Percentiles rank a stretch among this genome's conserved stretches.
phyloP scores from a whole-genome alignment of 2,113 vertebrate genomes.

The Apaloderma vittatum region DNA sequence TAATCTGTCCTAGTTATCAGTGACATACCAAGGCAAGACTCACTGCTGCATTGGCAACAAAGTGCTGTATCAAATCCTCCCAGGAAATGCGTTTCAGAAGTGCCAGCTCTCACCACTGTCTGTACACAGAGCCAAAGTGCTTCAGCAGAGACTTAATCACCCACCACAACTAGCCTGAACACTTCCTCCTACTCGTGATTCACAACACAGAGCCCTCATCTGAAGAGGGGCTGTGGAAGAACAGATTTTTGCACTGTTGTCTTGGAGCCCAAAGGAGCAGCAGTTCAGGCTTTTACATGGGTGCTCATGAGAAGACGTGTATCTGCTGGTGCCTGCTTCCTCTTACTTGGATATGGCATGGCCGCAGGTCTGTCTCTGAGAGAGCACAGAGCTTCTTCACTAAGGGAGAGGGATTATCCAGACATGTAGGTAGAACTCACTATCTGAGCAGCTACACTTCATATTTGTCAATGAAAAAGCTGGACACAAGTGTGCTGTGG shows the following conservation, averaged over 20 bases:
- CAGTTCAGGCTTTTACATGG: background rate
- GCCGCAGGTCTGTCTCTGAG: background rate
- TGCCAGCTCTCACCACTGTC: background rate
- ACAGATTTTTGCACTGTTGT: background rate
- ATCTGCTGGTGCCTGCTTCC: background rate
- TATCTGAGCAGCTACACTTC: background rate
- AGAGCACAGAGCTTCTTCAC: background rate
- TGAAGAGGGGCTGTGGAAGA: background rate
- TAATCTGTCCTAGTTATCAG: conserved; percentile 34
- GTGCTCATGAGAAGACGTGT: background rate
- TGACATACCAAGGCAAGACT: background rate
- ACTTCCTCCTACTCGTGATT: conserved; percentile 9
- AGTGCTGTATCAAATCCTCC: background rate
- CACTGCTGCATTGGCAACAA: background rate
- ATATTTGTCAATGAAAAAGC: background rate
- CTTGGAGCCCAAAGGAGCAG: background rate
- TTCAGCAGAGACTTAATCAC: background rate
- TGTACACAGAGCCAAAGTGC: background rate
- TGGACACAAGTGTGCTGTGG: background rate
- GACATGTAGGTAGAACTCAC: background rate
- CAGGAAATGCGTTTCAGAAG: conserved; percentile 30
- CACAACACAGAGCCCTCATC: background rate
- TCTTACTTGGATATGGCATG: background rate
- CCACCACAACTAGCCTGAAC: background rate
- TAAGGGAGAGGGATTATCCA: background rate